These are phyloP conservation scores for Pheosia gnoma DNA, from an alignment of 2,888 invertebrate species.

Conservation along the genomic window DNA sequence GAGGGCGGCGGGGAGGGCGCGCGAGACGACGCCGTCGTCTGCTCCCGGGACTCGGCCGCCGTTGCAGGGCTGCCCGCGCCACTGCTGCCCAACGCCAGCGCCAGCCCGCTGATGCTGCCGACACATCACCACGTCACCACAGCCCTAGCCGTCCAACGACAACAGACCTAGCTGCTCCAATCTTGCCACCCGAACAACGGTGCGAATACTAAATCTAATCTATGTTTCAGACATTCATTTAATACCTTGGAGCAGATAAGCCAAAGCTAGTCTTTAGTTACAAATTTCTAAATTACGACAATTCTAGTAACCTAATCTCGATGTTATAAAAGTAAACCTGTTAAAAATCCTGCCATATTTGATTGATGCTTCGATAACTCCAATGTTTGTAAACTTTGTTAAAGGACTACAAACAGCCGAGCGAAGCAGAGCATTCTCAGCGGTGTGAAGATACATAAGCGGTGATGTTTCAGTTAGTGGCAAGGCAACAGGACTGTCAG, in stretches of 20 bases:
- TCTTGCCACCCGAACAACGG: constrained; percentile 22
- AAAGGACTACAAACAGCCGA: constrained; percentile 63
- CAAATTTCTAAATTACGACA: constrained; percentile 46
- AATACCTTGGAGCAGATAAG: constrained; percentile 74
- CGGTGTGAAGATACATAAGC: constrained; percentile 80
- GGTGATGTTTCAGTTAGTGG: constrained; percentile 80
- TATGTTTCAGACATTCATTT: constrained; percentile 32
- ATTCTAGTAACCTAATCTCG: constrained; percentile 46
- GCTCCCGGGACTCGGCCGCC: constrained; percentile 60
- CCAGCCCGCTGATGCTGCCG: constrained; percentile 84
- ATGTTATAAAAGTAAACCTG: constrained; percentile 46
- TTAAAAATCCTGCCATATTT: constrained; percentile 67
- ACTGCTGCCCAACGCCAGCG: constrained; percentile 82
- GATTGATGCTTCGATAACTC: constrained; percentile 34
- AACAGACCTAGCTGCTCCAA: constrained; percentile 74
- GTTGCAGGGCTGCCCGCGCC: constrained; percentile 71
- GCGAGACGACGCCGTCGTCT: constrained; percentile 74
- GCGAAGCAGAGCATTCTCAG: constrained; percentile 84
- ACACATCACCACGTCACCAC: constrained; percentile 83
- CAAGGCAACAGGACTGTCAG: constrained; percentile 79
- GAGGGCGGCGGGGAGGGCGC: constrained; percentile 77
- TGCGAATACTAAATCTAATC: constrained; percentile 29
- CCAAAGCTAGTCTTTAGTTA: constrained; percentile 54
- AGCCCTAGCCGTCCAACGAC: constrained; percentile 66
- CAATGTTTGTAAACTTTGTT: constrained; percentile 42